Base-by-base conservation (phyloP, 2,888 invertebrate species). In the Caenorhabditis afra region DNA sequence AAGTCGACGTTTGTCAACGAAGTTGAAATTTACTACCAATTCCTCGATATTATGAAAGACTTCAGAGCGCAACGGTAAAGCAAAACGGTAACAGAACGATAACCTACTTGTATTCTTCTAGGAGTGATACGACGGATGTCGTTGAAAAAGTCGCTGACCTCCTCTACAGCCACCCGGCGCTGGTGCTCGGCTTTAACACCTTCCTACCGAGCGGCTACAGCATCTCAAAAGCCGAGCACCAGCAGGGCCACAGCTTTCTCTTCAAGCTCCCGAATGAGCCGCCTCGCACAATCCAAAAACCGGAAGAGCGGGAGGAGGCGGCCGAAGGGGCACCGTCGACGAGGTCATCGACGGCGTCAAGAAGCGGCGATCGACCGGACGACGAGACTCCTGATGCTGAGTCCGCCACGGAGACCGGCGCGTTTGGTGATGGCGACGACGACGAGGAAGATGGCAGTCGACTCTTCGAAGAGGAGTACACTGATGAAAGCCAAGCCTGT, bases 31-130 rank as follows among this genome's bases (percentile, higher is more conserved):
- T 99, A 99, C 92, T 98, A 98, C 91, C 97, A 98, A 91, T 99
- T 99, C 90, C 92, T 99, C 90, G 99, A 99, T 91, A 99, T 99
- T 87, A 99, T 99, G 99, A 99, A 99, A 92, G 98, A 99, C 92
- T 99, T 99, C 90, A 99, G 99, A 91, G 97, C 97, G 83, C 96
- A 97, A 90, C 95, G 93, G 94, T 94, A 88, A 85, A 81, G 4
- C 22, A 20, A 12, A n/a, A n/a, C n/a, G n/a, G n/a, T n/a, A n/a
- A n/a, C n/a, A n/a, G n/a, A n/a, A n/a, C n/a, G n/a, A n/a, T n/a
- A n/a, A n/a, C n/a, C n/a, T n/a, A n/a, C n/a, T n/a, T n/a, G n/a
- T n/a, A n/a, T 29, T 7, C 7, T 3, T 29, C 29, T 7, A 94
- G 95, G 82, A 96, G 97, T 90, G 96, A 97, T 91, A 97, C 96